Evolutionary conservation across 2,797 vertebrate genomes (phyloP).

Genomic region (Gallinago nigripennis): DNA sequence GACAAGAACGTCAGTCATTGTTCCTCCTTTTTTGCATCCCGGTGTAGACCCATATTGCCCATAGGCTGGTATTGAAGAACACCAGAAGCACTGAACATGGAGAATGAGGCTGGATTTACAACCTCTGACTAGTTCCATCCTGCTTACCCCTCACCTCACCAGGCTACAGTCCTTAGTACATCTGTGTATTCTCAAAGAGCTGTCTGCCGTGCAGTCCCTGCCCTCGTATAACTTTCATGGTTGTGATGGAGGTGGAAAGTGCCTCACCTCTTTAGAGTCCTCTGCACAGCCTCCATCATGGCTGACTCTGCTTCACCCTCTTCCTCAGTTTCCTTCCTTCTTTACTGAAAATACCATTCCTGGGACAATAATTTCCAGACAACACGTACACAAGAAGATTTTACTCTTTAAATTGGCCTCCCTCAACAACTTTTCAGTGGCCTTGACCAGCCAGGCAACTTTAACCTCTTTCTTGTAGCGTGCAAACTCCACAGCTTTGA

Average conservation of each 20-base stretch:
- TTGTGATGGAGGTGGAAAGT: background rate
- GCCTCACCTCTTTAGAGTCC: background rate
- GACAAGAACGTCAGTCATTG: background rate
- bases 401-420: background rate
- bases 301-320: background rate
- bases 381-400: background rate
- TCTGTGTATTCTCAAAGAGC: background rate
- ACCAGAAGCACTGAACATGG: background rate
- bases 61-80: background rate
- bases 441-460: background rate
- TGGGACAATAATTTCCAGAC: background rate
- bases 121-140: background rate
- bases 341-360: background rate
- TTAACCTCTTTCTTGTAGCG: background rate
- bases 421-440: background rate
- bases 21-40: background rate
- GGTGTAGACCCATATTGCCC: accelerated
- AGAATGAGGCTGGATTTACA: background rate
- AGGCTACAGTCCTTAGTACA: background rate
- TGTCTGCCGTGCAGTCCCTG: background rate
- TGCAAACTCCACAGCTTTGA: slow-evolving; percentile 5
- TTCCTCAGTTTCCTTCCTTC: background rate
- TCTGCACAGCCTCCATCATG: background rate
- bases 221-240: accelerated
- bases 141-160: background rate